Evolutionary conservation across 2,888 invertebrate species (phyloP).

Genomic region (Synergus umbraculus): DNA sequence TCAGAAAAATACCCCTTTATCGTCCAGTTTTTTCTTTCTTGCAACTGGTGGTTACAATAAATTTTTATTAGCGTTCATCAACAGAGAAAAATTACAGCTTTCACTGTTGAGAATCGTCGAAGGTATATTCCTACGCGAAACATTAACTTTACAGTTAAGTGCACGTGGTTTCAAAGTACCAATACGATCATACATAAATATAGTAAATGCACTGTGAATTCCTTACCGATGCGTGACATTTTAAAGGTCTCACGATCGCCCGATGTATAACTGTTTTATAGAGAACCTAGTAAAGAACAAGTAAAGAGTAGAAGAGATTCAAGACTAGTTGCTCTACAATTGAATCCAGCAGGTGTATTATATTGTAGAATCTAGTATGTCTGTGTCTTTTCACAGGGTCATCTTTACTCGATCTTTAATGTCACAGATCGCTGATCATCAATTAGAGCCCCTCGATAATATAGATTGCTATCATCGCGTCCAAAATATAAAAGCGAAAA

Average conservation of each 20-base stretch:
- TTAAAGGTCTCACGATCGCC: slow-evolving; percentile 32
- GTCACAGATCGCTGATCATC: background rate
- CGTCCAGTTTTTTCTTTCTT: background rate
- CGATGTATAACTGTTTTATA: slow-evolving; percentile 29
- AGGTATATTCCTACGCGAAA: slow-evolving; percentile 49
- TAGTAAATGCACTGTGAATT: slow-evolving; percentile 16
- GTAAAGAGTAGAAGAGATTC: background rate
- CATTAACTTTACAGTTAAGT: slow-evolving; percentile 58
- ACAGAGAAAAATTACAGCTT: slow-evolving; percentile 55
- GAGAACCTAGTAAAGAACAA: slow-evolving; percentile 24
- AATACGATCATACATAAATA: slow-evolving; percentile 49
- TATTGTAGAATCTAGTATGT: background rate
- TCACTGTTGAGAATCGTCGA: slow-evolving; percentile 26
- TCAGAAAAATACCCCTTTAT: background rate
- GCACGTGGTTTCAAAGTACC: slow-evolving; percentile 53
- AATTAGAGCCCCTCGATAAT: background rate
- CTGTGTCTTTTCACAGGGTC: background rate
- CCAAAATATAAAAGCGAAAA: background rate
- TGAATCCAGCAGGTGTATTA: slow-evolving; percentile 16
- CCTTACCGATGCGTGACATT: slow-evolving; percentile 32
- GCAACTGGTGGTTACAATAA: slow-evolving; percentile 9
- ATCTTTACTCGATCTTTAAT: background rate
- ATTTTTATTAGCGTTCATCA: slow-evolving; percentile 54
- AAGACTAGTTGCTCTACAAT: slow-evolving; percentile 9
- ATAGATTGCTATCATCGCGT: background rate